These are phyloP conservation scores for Centrocercus urophasianus DNA, from an alignment of 2,113 vertebrate species.

Conservation along the genomic window DNA sequence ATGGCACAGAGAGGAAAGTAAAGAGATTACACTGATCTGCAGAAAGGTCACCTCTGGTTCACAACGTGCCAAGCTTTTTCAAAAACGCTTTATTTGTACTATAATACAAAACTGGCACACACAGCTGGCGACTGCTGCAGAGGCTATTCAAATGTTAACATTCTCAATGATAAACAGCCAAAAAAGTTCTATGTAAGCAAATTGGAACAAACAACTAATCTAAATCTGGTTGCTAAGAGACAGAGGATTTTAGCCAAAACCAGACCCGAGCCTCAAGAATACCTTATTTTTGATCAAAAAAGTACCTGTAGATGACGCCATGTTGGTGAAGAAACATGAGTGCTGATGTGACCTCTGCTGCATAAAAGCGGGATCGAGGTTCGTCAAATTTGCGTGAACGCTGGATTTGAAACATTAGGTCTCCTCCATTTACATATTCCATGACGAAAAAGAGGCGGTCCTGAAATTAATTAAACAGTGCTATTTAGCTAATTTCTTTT, in stretches of 20 bases:
- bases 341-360: constrained; percentile 96
- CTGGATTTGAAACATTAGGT: constrained; percentile 99
- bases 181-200: constrained; percentile 76
- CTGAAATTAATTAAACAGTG: constrained; percentile 79
- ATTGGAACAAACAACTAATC: constrained; percentile 72
- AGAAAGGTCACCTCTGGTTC: constrained; percentile 73
- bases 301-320: constrained; percentile 98
- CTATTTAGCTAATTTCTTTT: constrained; percentile 25
- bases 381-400: constrained; percentile 97
- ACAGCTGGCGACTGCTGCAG: constrained; percentile 72
- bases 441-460: constrained; percentile 99
- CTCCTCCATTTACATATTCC: constrained; percentile 98
- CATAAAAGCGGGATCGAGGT: constrained; percentile 95
- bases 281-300: constrained; percentile 1
- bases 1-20: constrained; percentile 75
- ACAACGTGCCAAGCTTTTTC: constrained; percentile 65
- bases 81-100: constrained; percentile 72
- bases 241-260: constrained; percentile 56
- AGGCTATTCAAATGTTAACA: constrained; percentile 80
- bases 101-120: constrained; percentile 81
- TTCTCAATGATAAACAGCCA: constrained; percentile 77
- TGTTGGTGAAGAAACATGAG: constrained; percentile 99
- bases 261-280: constrained; percentile 26
- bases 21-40: constrained; percentile 71
- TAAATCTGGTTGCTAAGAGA: constrained; percentile 73